Conservation (phyloP, 2,797 vertebrate genomes). For the Coluber constrictor region DNA sequence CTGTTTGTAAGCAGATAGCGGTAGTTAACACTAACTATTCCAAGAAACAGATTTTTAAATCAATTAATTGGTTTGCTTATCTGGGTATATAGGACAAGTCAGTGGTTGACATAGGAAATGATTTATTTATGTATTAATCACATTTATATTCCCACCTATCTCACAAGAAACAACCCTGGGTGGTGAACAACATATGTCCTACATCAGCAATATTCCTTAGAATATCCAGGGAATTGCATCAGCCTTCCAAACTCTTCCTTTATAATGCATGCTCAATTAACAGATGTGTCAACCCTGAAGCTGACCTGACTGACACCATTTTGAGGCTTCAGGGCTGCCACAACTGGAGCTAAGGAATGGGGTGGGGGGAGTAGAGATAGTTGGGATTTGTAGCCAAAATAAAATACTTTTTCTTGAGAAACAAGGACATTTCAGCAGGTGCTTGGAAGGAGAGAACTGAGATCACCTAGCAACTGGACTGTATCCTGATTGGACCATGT, state of each 20-base stretch:
- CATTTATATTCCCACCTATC: not conserved
- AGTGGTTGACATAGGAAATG: not conserved
- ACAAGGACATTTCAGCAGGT: no score
- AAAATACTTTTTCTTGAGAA: no score
- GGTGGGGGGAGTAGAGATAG: no score
- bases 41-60: not conserved
- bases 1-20: not conserved
- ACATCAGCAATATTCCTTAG: not conserved
- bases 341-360: no score
- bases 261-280: not conserved
- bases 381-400: no score
- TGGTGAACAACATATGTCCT: not conserved
- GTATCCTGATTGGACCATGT: no score
- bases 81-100: not conserved
- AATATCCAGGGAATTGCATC: not conserved
- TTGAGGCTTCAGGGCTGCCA: no score
- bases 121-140: not conserved
- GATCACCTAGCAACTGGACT: no score
- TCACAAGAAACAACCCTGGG: not conserved
- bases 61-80: not conserved
- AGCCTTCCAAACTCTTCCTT: not conserved
- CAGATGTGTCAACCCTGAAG: no score
- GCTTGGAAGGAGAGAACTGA: no score
- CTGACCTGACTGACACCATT: no score
- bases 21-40: not conserved